Evolutionary conservation across 2,888 invertebrate genomes (phyloP), one percentile per base, ranked within the genome.

Genomic region (Camptogramma bilineatum): DNA sequence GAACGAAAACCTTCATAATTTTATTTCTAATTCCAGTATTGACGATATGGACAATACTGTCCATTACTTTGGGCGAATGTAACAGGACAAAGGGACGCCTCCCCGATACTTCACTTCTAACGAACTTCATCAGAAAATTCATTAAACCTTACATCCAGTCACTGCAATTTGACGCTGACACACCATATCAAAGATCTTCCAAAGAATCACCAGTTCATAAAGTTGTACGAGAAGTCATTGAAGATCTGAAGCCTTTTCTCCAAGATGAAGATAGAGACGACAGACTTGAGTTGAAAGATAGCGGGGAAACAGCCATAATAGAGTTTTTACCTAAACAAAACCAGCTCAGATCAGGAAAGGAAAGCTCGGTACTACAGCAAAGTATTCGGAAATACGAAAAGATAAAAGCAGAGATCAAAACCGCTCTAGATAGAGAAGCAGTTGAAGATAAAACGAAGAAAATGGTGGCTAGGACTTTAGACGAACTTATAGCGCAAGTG

Each of bases 271-370:
- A 79, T 2, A 74, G 28, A 4, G 28, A 78, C 2, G 58, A 63
- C 7, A 19, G 68, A 39, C 13, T 39, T 13, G 70, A 75, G n/a
- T 66, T 79, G 9, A 77, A 76, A 28, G 78, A 77, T 0, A 73
- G 74, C 9, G 80, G 81, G 0, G 84, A 88, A 52, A 86, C 87
- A 0, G 84, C 82, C 4, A 83, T 87, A 13, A 72, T 89, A 70
- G 87, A 88, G 73, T 80, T 85, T 16, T 5, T 75, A 58, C 80
- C 83, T 0, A 74, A 72, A 57, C 19, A 39, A 4, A 51, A 17
- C 10, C 18, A 10, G 17, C 4, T 39, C 24, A n/a, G 17, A 54
- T 50, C 0, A 19, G 48, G 19, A 54, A 57, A 56, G 19, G 34
- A 57, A 10, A 51, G 53, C 7, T 19, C 52, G 4, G 69, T 73